These are phyloP conservation scores for Epistrophella euchroma DNA, from an alignment of 2,888 invertebrate species.

Conservation along the genomic window DNA sequence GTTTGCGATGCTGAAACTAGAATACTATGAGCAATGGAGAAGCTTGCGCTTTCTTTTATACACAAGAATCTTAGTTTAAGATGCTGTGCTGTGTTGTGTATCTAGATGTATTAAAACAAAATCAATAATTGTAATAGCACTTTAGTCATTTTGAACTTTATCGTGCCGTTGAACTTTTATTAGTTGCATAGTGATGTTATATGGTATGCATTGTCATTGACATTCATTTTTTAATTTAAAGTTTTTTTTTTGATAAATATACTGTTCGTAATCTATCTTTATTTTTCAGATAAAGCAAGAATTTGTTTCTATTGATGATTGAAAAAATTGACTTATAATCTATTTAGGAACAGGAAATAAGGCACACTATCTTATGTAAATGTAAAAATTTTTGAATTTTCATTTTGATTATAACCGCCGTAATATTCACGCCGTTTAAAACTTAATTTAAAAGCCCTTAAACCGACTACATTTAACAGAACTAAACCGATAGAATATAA, in stretches of 20 bases:
- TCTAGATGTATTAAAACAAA: constrained; percentile 22
- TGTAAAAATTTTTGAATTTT: too few relatives aligned
- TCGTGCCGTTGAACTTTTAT: constrained; percentile 37
- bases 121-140: background rate
- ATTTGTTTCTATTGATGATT: too few relatives aligned
- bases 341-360: too few relatives aligned
- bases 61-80: constrained; percentile 6
- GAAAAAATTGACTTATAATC: too few relatives aligned
- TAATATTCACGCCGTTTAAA: too few relatives aligned
- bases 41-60: constrained; percentile 53
- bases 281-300: too few relatives aligned
- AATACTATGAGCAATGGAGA: constrained; percentile 48
- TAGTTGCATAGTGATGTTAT: constrained; percentile 1
- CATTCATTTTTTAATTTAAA: background rate
- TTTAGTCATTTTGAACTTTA: constrained; percentile 58
- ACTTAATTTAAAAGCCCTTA: too few relatives aligned
- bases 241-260: background rate
- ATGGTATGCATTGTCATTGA: background rate
- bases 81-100: constrained; percentile 10
- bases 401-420: too few relatives aligned
- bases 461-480: too few relatives aligned
- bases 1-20: constrained; percentile 55
- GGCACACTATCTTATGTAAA: too few relatives aligned
- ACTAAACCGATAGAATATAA: too few relatives aligned
- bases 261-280: too few relatives aligned